Percentiles rank a stretch among this genome's conserved stretches.
Conservation (phyloP, 2,797 vertebrate species). For the Rhincodon typus region DNA sequence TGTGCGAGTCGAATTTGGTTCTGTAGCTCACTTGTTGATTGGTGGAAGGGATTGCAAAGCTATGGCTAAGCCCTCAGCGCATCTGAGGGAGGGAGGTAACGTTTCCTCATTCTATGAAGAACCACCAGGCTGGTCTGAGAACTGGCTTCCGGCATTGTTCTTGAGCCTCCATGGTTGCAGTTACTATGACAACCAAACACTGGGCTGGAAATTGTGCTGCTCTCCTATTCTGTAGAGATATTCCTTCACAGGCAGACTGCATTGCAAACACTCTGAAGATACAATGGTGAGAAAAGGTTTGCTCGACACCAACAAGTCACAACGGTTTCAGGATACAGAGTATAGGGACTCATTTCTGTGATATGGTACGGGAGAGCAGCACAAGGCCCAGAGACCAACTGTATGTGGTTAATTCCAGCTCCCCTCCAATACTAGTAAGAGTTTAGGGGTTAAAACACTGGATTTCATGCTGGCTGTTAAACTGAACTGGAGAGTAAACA, state of each 20-base stretch:
- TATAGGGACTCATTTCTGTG: neutral
- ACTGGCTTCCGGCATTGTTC: neutral
- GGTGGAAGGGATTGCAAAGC: no score
- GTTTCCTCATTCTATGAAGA: neutral
- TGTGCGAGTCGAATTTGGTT: neutral
- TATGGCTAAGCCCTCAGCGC: no score
- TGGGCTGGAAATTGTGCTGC: neutral
- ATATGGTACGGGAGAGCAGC: neutral
- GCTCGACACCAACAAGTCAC: neutral
- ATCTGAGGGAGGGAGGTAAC: neutral
- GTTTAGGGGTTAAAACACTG: neutral
- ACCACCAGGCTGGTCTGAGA: neutral
- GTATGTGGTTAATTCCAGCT: neutral
- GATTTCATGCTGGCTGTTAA: neutral
- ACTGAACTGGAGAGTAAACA: neutral
- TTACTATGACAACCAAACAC: neutral
- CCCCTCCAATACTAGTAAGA: neutral
- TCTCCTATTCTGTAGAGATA: neutral
- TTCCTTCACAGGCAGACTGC: neutral
- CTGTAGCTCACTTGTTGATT: neutral
- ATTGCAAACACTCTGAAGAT: neutral
- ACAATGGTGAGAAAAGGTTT: neutral
- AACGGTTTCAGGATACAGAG: neutral
- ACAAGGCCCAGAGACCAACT: no score
- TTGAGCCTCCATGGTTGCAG: neutral